These are phyloP conservation scores for Hirtodrosophila confusa DNA, from an alignment of 2,888 invertebrate genomes.

Conservation along the genomic window DNA sequence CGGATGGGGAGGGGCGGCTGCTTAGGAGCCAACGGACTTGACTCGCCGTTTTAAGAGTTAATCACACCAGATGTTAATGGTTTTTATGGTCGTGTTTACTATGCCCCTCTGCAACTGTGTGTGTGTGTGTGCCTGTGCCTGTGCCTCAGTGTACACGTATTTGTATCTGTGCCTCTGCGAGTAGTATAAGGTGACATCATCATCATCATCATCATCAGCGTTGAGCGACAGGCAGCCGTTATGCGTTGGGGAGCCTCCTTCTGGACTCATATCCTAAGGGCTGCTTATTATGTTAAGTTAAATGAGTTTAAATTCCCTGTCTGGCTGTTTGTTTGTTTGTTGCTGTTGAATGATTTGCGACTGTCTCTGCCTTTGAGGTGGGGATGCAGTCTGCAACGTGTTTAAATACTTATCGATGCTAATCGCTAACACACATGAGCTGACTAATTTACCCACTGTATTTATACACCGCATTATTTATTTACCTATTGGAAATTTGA, in stretches of 20 bases:
- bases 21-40: constrained; percentile 59
- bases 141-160: constrained; percentile 4
- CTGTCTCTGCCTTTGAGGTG: constrained; percentile 37
- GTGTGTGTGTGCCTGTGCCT: constrained; percentile 11
- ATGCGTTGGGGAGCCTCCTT: constrained; percentile 17
- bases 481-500: constrained; percentile 5
- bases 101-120: constrained; percentile 27
- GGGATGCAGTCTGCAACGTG: constrained; percentile 26
- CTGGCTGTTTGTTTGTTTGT: constrained; percentile 49
- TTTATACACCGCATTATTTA: constrained; percentile 18
- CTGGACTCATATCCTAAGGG: constrained; percentile 25
- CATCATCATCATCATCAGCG: constrained; percentile 26
- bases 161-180: constrained; percentile 2
- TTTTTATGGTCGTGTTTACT: constrained; percentile 80
- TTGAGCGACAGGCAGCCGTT: constrained; percentile 36
- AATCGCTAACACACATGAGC: constrained; percentile 26
- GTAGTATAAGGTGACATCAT: constrained; percentile 42
- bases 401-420: constrained; percentile 40
- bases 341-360: constrained; percentile 78
- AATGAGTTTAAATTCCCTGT: constrained; percentile 57
- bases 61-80: constrained; percentile 83
- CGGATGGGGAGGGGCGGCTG: constrained; percentile 46
- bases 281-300: constrained; percentile 56
- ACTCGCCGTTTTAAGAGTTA: constrained; percentile 76
- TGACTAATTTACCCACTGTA: constrained; percentile 36